Conservation (phyloP, 2,113 vertebrate genomes). For the Tragulus kanchil region DNA sequence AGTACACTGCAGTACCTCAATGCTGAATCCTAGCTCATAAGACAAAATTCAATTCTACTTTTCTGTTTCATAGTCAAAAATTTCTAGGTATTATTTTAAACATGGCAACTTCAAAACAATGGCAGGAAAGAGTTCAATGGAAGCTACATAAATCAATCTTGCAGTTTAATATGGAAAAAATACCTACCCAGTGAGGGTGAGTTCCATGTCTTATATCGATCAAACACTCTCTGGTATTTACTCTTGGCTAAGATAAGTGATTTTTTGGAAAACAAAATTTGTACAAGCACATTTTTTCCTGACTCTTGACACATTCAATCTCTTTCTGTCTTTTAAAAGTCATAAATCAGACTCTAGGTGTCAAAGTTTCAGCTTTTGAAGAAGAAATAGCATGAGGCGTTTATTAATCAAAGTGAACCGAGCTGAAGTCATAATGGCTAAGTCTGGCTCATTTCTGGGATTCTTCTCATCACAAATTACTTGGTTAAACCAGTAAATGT, state of each 20-base stretch:
- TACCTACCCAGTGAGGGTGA: neutral
- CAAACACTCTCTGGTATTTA: slow-evolving; percentile 27
- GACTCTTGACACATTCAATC: neutral
- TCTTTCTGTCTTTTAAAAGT: neutral
- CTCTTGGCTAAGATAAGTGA: slow-evolving; percentile 23
- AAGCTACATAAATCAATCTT: slow-evolving; percentile 39
- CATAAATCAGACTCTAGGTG: neutral
- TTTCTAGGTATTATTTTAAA: slow-evolving; percentile 58
- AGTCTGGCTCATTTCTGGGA: slow-evolving; percentile 4
- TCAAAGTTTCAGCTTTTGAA: slow-evolving; percentile 26
- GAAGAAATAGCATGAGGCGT: neutral
- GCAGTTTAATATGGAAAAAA: neutral
- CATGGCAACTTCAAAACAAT: slow-evolving; percentile 32
- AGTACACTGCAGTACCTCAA: neutral
- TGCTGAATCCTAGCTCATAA: slow-evolving; percentile 26
- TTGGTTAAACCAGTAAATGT: slow-evolving; percentile 23
- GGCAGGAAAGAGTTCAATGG: slow-evolving; percentile 2
- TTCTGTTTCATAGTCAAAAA: slow-evolving; percentile 39
- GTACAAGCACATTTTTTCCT: slow-evolving; percentile 27
- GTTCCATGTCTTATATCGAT: slow-evolving; percentile 13
- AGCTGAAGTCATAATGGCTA: neutral
- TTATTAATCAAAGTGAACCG: slow-evolving; percentile 38
- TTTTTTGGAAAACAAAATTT: slow-evolving; percentile 60
- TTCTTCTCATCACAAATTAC: slow-evolving; percentile 50
- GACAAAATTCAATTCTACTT: slow-evolving; percentile 53